phyloP scores from a whole-genome alignment of 1,140 invertebrate species.

The Lethrus apterus region DNA sequence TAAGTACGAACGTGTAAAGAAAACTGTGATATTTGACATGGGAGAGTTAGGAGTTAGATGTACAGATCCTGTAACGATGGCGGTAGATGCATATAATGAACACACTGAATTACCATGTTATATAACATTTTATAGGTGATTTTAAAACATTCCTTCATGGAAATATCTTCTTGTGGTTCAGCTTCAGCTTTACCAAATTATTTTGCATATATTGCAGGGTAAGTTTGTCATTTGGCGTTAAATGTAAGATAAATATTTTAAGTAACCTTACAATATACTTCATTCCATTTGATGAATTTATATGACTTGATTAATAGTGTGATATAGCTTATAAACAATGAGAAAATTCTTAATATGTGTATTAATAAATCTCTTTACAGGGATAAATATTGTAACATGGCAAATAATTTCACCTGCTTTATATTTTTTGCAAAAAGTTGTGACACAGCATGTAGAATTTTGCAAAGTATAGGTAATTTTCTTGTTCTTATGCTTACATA shows the following conservation, averaged over 20 bases:
- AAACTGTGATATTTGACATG: conserved; percentile 45
- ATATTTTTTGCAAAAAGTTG: conserved; percentile 47
- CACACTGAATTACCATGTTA: conserved; percentile 11
- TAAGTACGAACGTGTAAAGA: conserved; percentile 26
- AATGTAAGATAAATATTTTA: too few relatives aligned
- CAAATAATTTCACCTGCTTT: conserved; percentile 49
- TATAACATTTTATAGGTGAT: conserved; percentile 37
- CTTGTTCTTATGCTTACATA: too few relatives aligned
- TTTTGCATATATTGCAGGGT: conserved; percentile 59
- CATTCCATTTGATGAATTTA: too few relatives aligned
- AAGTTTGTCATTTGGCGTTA: conserved; percentile 14
- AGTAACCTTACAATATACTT: too few relatives aligned
- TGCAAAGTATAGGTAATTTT: conserved; percentile 34
- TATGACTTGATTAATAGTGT: too few relatives aligned
- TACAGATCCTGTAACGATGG: conserved; percentile 34
- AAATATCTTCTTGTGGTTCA: conserved; percentile 57
- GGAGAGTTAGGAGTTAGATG: conserved; percentile 48
- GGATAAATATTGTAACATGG: conserved; percentile 50
- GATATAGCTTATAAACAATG: too few relatives aligned
- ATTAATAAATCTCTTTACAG: conserved; percentile 35
- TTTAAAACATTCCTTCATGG: conserved; percentile 53
- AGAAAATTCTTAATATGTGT: too few relatives aligned
- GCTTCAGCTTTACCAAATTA: conserved; percentile 47
- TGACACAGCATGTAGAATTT: conserved; percentile 44
- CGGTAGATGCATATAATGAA: conserved; percentile 34